Evolutionary conservation across 2,888 invertebrate genomes (phyloP).

Genomic region (Epirrhoe tristata): DNA sequence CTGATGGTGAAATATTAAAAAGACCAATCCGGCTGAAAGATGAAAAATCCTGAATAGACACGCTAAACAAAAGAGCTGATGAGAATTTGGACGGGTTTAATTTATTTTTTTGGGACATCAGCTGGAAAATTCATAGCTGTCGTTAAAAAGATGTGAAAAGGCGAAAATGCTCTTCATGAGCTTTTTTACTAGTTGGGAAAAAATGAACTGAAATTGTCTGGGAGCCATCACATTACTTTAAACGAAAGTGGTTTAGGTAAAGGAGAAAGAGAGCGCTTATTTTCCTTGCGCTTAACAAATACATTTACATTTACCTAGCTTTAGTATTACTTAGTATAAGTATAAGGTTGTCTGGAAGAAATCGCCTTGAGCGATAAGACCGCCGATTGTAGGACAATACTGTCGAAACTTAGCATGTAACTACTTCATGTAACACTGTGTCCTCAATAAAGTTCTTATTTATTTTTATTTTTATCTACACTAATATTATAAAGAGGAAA

Average conservation of each 20-base stretch:
- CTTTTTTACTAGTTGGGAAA: conserved; percentile 30
- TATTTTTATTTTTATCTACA: no score
- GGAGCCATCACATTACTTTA: conserved; percentile 22
- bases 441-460: no score
- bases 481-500: no score
- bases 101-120: conserved; percentile 44
- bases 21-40: conserved; percentile 31
- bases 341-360: no score
- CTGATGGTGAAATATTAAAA: conserved; percentile 34
- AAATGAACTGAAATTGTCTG: conserved; percentile 38
- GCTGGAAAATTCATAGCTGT: conserved; percentile 42
- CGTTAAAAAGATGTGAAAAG: conserved; percentile 44
- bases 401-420: no score
- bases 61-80: conserved; percentile 42
- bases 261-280: background rate
- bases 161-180: conserved; percentile 37
- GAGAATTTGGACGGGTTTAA: conserved; percentile 43
- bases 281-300: background rate
- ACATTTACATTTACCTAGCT: no score
- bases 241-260: conserved; percentile 9
- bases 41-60: conserved; percentile 38
- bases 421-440: no score
- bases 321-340: no score
- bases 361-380: no score
- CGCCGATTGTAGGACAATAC: no score